Conservation (phyloP, 2,888 invertebrate genomes). For the Harpagoxenus sublaevis region DNA sequence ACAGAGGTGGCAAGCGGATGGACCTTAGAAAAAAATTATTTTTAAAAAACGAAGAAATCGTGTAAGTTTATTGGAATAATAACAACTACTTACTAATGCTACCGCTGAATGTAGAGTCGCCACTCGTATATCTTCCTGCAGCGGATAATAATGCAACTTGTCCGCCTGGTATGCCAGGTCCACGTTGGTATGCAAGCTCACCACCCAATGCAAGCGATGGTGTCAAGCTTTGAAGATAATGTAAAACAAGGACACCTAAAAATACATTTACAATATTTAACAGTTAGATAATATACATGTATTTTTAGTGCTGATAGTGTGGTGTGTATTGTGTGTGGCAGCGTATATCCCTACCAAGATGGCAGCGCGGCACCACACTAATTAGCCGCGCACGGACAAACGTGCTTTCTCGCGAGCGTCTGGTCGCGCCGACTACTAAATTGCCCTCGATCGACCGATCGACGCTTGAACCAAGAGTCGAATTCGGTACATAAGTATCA, state of each 20-base stretch:
- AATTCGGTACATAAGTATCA: too few species aligned
- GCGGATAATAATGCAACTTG: slow-evolving; percentile 95
- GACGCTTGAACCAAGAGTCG: too few species aligned
- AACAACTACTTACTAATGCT: slow-evolving; percentile 85
- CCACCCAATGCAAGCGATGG: slow-evolving; percentile 94
- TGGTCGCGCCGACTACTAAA: too few species aligned
- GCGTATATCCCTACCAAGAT: too few species aligned
- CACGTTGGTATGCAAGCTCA: slow-evolving; percentile 97
- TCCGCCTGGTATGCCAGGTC: slow-evolving; percentile 95
- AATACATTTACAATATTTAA: slow-evolving; percentile 29
- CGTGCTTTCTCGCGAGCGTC: too few species aligned
- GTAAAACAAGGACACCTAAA: slow-evolving; percentile 92
- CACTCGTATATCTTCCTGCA: slow-evolving; percentile 93
- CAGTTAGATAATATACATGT: background rate
- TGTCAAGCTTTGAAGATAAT: slow-evolving; percentile 96
- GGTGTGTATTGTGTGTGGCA: too few species aligned
- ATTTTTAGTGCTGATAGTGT: background rate
- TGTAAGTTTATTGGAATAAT: background rate
- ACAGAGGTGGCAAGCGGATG: slow-evolving; percentile 94
- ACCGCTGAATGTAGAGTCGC: slow-evolving; percentile 84
- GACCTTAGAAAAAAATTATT: slow-evolving; percentile 86
- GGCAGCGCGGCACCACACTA: too few species aligned
- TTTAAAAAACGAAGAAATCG: background rate
- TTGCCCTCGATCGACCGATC: too few species aligned
- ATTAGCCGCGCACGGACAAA: too few species aligned